These are phyloP conservation scores for Lasiurus cinereus DNA, from an alignment of 2,113 vertebrate genomes.

Conservation along the genomic window DNA sequence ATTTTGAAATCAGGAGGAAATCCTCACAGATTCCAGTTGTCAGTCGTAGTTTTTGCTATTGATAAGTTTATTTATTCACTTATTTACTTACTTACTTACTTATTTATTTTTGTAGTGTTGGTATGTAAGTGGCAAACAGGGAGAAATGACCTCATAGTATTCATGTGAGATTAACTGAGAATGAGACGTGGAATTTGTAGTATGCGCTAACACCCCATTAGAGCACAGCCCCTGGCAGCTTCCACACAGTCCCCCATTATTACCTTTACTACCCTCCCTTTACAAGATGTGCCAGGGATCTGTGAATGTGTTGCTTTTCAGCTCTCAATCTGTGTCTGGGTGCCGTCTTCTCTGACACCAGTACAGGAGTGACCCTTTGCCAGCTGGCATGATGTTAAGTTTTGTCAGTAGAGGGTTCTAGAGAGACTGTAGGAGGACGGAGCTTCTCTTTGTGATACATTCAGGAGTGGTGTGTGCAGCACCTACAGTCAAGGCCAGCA, in stretches of 20 bases:
- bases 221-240: background rate
- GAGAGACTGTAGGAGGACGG: background rate
- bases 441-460: background rate
- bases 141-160: background rate
- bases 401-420: background rate
- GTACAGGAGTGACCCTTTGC: background rate
- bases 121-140: background rate
- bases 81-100: background rate
- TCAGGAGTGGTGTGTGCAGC: background rate
- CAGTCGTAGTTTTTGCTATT: background rate
- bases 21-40: background rate
- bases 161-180: background rate
- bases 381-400: background rate
- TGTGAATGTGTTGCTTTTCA: background rate
- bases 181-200: background rate
- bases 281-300: background rate
- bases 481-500: background rate
- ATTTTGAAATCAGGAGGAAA: background rate
- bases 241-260: background rate
- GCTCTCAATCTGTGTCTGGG: background rate
- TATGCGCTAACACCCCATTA: background rate
- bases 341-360: background rate
- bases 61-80: background rate
- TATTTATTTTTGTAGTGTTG: background rate
- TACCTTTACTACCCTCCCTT: background rate